These are phyloP conservation scores for Trichonephila clavipes DNA, from an alignment of 1,140 invertebrate species.

Conservation along the genomic window DNA sequence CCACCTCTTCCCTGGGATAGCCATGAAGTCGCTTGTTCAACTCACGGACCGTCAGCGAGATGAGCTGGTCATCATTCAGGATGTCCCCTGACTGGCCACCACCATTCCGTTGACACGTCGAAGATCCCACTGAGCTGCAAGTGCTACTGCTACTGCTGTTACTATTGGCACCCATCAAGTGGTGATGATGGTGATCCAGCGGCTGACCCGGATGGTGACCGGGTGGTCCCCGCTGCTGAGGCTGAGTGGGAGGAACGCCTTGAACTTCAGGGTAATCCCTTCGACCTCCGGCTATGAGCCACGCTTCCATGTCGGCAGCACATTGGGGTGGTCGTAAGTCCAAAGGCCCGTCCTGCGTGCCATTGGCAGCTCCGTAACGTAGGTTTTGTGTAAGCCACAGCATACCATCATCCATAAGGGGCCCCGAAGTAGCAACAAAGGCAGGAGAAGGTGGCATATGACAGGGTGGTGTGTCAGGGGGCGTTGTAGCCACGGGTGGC, in stretches of 20 bases:
- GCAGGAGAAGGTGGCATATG: slow-evolving; percentile 77
- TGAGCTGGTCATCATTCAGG: slow-evolving; percentile 93
- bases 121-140: slow-evolving; percentile 19
- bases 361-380: slow-evolving; percentile 80
- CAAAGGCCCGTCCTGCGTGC: slow-evolving; percentile 85
- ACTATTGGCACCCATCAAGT: slow-evolving; percentile 40
- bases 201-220: not conserved
- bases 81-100: slow-evolving; percentile 49
- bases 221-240: not conserved
- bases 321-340: slow-evolving; percentile 90
- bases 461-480: slow-evolving; percentile 87
- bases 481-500: slow-evolving; percentile 79
- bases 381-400: slow-evolving; percentile 85
- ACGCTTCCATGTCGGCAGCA: slow-evolving; percentile 70
- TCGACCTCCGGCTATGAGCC: slow-evolving; percentile 41
- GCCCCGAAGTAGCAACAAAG: slow-evolving; percentile 79
- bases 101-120: not conserved
- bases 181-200: not conserved
- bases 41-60: slow-evolving; percentile 94
- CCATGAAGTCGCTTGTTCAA: slow-evolving; percentile 94
- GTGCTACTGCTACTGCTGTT: slow-evolving; percentile 61
- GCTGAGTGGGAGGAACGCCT: slow-evolving; percentile 14
- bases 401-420: slow-evolving; percentile 84
- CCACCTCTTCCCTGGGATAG: slow-evolving; percentile 92
- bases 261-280: slow-evolving; percentile 71